phyloP scores from a whole-genome alignment of 2,113 vertebrate species.

The Catharus minimus region DNA sequence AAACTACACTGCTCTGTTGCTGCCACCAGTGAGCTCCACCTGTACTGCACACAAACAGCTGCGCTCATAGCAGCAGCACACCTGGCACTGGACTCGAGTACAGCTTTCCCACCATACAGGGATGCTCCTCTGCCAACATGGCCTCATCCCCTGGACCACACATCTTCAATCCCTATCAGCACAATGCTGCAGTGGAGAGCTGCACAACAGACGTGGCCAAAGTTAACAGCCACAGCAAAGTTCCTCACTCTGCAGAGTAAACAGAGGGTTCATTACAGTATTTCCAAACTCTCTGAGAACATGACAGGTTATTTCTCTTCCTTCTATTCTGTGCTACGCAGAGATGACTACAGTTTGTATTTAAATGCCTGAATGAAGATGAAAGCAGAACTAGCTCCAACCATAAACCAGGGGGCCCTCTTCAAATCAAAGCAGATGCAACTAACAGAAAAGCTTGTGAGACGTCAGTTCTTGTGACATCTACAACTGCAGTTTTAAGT shows the following conservation, averaged over 20 bases:
- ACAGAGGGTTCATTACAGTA: background rate
- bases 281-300: background rate
- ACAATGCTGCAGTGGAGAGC: background rate
- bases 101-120: accelerated
- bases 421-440: constrained; percentile 41
- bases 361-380: constrained; percentile 3
- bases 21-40: background rate
- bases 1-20: background rate
- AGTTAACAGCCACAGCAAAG: background rate
- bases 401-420: constrained; percentile 17
- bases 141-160: background rate
- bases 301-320: background rate
- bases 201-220: background rate
- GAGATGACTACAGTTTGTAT: background rate
- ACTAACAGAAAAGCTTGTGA: constrained; percentile 22
- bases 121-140: accelerated
- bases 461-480: background rate
- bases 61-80: background rate
- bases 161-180: background rate
- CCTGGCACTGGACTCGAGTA: background rate
- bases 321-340: background rate
- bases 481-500: background rate
- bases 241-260: background rate
- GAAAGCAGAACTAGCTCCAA: constrained; percentile 42
- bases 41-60: background rate